Base-by-base conservation (phyloP, 2,888 invertebrate species). In the Andrena chrysosceles region DNA sequence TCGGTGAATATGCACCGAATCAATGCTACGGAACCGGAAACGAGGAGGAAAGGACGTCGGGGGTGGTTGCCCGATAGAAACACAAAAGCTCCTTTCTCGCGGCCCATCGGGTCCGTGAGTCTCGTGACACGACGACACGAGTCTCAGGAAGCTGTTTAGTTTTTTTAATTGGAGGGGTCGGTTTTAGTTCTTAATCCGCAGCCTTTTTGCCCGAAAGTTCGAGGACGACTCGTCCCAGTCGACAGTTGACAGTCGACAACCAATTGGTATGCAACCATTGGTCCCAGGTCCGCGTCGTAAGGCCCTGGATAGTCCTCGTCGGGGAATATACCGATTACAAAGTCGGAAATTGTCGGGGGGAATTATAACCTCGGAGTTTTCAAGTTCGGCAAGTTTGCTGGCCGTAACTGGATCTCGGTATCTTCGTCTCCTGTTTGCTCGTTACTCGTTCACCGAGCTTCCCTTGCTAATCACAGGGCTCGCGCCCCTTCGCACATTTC, bases 271-370 rank as follows among this genome's bases (percentile, higher is more conserved):
- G 64, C n/a, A 64, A n/a, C n/a, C n/a, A n/a, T n/a, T n/a, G n/a
- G 23, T 42, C 48, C 29, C 16, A 2, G 42, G 33, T 2, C 29
- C 8, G 33, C 33, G n/a, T 4, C 10, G 10, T 16, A 13, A 23
- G 10, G 13, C 8, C 2, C 31, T 2, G 62, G 31, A 6, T 31
- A 42, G 31, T 26, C 63, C 13, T 70, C 70, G 70, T 64, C 42
- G 23, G 69, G 52, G 76, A 70, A 80, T 70, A 64, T 6, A 68
- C 23, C 64, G 81, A 68, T 79, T 74, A 66, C 56, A 54, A 79
- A 79, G 69, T 81, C 73, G 8, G 52, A 33, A 31, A 68, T 59
- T 66, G 52, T 10, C 26, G 67, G n/a, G 59, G 59, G 79, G 73
- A 72, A 78, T 63, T 81, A 49, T 31, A 68, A 79, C 67, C 73